Base-by-base conservation (phyloP, 2,797 vertebrate genomes). In the Gadopsis bispinosus region DNA sequence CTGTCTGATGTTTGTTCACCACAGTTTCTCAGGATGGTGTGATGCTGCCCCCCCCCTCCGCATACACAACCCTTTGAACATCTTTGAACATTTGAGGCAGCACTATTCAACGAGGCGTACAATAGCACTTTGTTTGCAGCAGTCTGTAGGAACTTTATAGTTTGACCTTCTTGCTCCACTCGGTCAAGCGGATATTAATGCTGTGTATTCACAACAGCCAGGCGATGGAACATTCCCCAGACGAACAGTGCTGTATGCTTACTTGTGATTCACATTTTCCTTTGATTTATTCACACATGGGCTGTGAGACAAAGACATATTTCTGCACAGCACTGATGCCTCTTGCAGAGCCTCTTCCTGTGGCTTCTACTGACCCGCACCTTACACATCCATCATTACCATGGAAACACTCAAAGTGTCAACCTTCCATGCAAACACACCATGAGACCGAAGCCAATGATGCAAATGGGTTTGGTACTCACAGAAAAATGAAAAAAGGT, bases 271-370 rank as follows among this genome's bases (percentile, higher is more conserved):
- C 88, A 89, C 79, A 83, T 83, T 83, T 86, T 75, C 76, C 89
- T 77, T 68, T 83, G 61, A 85, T 91, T 85, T 90, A 85, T 87
- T 90, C 80, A 75, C 78, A 85, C 83, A 84, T 75, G 76, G 64
- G 5, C 83, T 56, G 56, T 12, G 79, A 88, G 66, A 90, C 89
- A 92, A 86, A 86, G 81, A 74, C 20, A 16, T 11, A 58, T 29
- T 78, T 93, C 54, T 92, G 69, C 73, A 8, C 75, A 39, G 48
- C 80, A 65, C 63, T 59, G 45, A 73, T 75, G 85, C 69, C 79
- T 87, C 70, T 80, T 65, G 61, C 59, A 62, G 56, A 65, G n/a
- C 37, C 26, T 71, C 43, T 83, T 89, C 84, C 80, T 86, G 83
- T 48, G 47, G 67, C 50, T 72, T 77, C 51, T 69, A 67, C 72